A percentile compares a stretch with the other conserved stretches of the same genome.
These are phyloP conservation scores for Chinchilla lanigera DNA, from an alignment of 2,113 vertebrate species.

Conservation along the genomic window DNA sequence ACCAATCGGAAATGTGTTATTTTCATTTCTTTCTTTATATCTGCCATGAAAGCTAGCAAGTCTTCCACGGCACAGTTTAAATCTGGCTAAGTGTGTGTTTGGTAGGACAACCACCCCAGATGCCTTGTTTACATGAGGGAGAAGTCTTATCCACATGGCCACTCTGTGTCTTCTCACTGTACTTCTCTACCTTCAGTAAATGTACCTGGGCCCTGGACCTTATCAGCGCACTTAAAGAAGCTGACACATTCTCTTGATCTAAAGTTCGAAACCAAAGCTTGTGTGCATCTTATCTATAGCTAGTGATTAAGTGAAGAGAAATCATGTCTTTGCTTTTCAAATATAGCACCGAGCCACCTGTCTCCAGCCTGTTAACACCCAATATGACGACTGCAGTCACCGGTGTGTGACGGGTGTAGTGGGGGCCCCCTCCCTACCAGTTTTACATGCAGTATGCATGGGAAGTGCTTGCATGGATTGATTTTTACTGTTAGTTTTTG, in stretches of 20 bases:
- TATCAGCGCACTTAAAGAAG: too few species aligned
- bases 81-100: not conserved
- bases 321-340: not conserved
- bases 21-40: not conserved
- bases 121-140: not conserved
- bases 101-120: not conserved
- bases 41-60: not conserved
- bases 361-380: not conserved
- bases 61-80: not conserved
- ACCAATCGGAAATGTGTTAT: not conserved
- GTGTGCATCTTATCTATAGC: not conserved
- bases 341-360: not conserved
- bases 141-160: not conserved
- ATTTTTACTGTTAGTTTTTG: not conserved
- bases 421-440: not conserved
- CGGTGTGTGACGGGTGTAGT: not conserved
- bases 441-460: not conserved
- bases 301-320: not conserved
- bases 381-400: not conserved
- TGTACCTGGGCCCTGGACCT: too few species aligned
- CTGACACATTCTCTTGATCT: not conserved
- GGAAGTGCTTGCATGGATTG: not conserved
- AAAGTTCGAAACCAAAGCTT: not conserved
- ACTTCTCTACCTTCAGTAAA: not conserved
- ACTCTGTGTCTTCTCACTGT: not conserved